Base-by-base conservation (phyloP, 1,140 invertebrate genomes). In the Asobara japonica region DNA sequence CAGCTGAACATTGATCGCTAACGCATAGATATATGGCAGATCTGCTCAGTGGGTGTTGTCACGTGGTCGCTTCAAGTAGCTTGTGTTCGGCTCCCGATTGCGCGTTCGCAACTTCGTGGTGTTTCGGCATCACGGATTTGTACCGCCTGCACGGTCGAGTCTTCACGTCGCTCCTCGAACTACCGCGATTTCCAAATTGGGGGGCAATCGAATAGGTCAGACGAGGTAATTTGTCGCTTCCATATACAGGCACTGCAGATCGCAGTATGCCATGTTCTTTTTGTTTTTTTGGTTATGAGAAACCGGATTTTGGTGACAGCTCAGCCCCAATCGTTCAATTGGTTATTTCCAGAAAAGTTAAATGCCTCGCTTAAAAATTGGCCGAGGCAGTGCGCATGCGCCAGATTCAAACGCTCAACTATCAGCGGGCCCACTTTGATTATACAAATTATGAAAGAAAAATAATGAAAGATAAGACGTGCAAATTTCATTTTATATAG, bases 1-100 rank as follows among this genome's bases (percentile, higher is more conserved):
- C 89, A 90, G 85, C 89, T 90, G 89, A 90, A 90, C 89, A 90
- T 90, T 88, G 89, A 90, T 90, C 89, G 89, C 89, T 90, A 87
- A 83, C 83, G 81, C 81, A 79, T 84, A 80, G 80, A 86, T 78
- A 73, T 79, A 80, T 88, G 85, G 89, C 89, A 89, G 89, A 90
- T 90, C 89, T 90, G 89, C 89, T 90, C 89, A 90, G 89, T 89
- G 84, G 80, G 87, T 89, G 88, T 88, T 88, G 87, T 89, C 87
- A 90, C 88, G 83, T 89, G 88, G 88, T 89, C 87, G 87, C 87
- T 87, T 89, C 86, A 88, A 88, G 87, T 87, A 89, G 87, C 87
- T 88, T 88, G 85, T 86, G 86, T 86, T 86, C 78, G 84, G 76
- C 84, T 87, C 87, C 86, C 88, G 89, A 88, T 86, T 87, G 86